Base-by-base conservation (phyloP, 2,113 vertebrate species). In the Apaloderma vittatum region DNA sequence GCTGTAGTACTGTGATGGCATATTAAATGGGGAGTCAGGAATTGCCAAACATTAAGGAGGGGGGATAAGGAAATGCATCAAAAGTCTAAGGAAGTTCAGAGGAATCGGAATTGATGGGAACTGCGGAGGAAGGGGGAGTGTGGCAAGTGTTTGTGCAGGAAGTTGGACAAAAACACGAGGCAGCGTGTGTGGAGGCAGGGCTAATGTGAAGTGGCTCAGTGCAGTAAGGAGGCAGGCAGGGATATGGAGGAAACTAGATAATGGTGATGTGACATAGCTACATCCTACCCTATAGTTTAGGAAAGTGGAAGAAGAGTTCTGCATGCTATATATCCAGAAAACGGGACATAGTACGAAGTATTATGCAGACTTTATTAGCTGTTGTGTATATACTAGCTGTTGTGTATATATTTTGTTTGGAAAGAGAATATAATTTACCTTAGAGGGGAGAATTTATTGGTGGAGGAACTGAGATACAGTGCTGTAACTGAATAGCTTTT, bases 61-160 rank as follows among this genome's bases (percentile, higher is more conserved):
- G 37, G 8, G 37, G 18, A n/a, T 86, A 66, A 76, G 74, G 71
- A 88, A 94, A 59, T 90, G 16, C 22, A 79, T 76, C 30, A 79
- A 24, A 79, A 93, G 67, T 32, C 43, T 62, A 22, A 91, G 89
- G 85, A 94, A 95, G 46, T 83, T 90, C 34, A 76, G 51, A 85
- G 78, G 48, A 91, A 58, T 43, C 48, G 26, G 45, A 66, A 57
- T 21, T 79, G 34, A 26, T 54, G 37, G 58, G 90, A 93, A 48
- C 81, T 66, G 75, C 46, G 70, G 26, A 93, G 90, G 85, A 85
- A 90, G 62, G 36, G 59, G 51, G 73, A 76, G 68, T 37, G 52
- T 2, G 6, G n/a, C 40, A 46, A n/a, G 32, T 32, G 59, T 66
- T 86, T 65, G 16, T n/a, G 46, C 66, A 36, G 90, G 67, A 95